phyloP scores from a whole-genome alignment of 92 coral and sea anemone species.

The Hydrozoanthus gracilis region DNA sequence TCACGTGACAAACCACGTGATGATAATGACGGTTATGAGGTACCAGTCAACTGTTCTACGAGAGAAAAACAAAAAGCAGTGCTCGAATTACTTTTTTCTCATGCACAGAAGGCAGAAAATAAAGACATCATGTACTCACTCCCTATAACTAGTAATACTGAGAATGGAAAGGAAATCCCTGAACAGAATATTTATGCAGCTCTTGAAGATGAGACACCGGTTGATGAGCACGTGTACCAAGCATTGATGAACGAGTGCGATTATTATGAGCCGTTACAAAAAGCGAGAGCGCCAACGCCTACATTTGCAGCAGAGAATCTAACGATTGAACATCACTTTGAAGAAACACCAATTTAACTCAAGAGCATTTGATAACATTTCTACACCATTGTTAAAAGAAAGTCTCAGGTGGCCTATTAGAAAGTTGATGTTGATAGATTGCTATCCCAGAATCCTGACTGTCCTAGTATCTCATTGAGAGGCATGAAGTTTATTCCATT shows the following conservation, averaged over 20 bases:
- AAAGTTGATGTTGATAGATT: no score
- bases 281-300: not conserved
- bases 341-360: not conserved
- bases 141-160: not conserved
- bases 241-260: not conserved
- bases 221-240: slow-evolving; percentile 19
- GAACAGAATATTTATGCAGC: not conserved
- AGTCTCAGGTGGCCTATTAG: no score
- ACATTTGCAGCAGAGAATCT: not conserved
- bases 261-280: not conserved
- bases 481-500: no score
- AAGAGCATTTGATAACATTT: not conserved
- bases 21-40: slow-evolving; percentile 26
- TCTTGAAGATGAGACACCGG: not conserved
- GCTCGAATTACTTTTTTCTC: not conserved
- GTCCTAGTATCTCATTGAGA: no score
- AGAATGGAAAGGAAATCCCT: not conserved
- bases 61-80: slow-evolving; percentile 7
- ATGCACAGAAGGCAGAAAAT: not conserved
- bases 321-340: not conserved
- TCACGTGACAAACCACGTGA: not conserved
- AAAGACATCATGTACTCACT: not conserved
- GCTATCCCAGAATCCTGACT: no score
- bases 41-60: not conserved
- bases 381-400: no score